Conservation (phyloP, 1,140 invertebrate genomes). For the Nylanderia fulva region DNA sequence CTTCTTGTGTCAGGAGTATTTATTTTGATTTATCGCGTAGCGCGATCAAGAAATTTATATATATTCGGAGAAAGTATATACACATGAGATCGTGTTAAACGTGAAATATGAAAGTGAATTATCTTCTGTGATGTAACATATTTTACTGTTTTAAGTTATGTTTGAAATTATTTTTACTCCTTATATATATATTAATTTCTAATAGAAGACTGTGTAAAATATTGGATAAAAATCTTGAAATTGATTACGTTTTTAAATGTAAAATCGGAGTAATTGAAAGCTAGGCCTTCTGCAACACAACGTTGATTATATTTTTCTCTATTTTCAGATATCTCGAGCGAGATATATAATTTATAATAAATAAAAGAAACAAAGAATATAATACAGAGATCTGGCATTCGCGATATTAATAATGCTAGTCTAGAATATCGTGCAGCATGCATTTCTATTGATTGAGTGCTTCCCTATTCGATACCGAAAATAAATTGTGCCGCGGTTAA, state of each 20-base stretch:
- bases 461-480: neutral
- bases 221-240: neutral
- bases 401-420: slow-evolving; percentile 5
- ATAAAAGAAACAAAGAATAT: neutral
- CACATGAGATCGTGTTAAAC: too few relatives aligned
- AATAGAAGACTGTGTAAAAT: neutral
- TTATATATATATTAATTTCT: neutral
- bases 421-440: slow-evolving; percentile 3
- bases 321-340: neutral
- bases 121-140: neutral
- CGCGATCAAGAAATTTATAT: neutral
- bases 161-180: neutral
- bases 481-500: neutral
- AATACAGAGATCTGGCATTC: neutral
- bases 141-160: neutral
- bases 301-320: neutral
- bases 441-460: slow-evolving; percentile 44
- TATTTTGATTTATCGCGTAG: neutral
- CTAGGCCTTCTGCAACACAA: neutral
- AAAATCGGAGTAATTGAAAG: neutral
- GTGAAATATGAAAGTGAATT: neutral
- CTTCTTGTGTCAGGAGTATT: neutral
- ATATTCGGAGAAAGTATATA: neutral
- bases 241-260: neutral
- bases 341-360: neutral